Evolutionary conservation across 1,140 invertebrate species (phyloP).

Genomic region (Anastrepha obliqua): DNA sequence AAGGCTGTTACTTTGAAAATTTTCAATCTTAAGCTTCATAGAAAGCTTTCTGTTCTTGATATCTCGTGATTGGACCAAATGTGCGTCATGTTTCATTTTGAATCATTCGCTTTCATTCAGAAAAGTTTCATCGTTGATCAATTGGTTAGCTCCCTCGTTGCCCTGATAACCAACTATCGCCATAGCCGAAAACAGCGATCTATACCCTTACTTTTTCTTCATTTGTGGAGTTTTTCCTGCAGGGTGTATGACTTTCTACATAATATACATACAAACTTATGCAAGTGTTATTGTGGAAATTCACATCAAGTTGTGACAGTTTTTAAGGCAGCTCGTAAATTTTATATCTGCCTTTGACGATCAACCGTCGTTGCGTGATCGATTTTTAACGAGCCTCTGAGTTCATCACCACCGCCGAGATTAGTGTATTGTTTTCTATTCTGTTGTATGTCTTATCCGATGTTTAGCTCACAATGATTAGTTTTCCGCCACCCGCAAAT

Average conservation of each 20-base stretch:
- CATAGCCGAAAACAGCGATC: too few relatives aligned
- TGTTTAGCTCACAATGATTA: conserved; percentile 13
- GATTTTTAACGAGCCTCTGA: conserved; percentile 53
- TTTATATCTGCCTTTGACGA: conserved; percentile 44
- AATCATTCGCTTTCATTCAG: too few relatives aligned
- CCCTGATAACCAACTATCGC: too few relatives aligned
- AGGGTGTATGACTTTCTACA: neutral
- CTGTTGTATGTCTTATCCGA: conserved; percentile 30
- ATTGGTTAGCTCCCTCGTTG: too few relatives aligned
- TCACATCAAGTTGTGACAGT: conserved; percentile 48
- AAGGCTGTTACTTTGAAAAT: too few relatives aligned
- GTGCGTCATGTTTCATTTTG: too few relatives aligned
- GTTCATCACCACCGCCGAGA: neutral
- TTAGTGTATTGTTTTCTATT: neutral
- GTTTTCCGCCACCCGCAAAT: conserved; percentile 49
- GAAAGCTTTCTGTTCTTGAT: too few relatives aligned
- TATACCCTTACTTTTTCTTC: too few relatives aligned
- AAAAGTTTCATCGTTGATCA: too few relatives aligned
- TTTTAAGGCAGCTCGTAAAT: conserved; percentile 53
- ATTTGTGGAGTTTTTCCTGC: neutral
- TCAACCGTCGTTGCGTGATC: conserved; percentile 50
- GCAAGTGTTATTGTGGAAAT: conserved; percentile 25
- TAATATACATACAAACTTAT: neutral
- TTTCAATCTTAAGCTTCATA: too few relatives aligned
- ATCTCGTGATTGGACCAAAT: too few relatives aligned